Base-by-base conservation (phyloP, 2,888 invertebrate species). In the Thysanoteuthis rhombus region DNA sequence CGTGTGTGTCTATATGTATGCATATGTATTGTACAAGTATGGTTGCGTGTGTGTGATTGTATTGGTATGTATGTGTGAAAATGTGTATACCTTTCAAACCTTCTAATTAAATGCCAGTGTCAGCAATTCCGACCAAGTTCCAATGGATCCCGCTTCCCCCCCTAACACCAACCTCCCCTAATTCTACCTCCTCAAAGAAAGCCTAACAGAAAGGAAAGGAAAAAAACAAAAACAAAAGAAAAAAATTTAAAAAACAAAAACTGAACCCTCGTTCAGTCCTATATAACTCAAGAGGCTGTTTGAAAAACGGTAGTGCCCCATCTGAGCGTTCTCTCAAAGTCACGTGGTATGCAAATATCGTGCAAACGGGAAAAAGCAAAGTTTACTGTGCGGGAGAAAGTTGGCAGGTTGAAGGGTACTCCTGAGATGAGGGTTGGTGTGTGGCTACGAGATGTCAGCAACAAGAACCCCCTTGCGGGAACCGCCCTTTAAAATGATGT, bases 271-370 rank as follows among this genome's bases (percentile, higher is more conserved):
- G n/a, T 75, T 75, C 75, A 75, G 75, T 75, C n/a, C 75, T 36
- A n/a, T 75, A 75, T n/a, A 75, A 75, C 75, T 75, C 75, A 75
- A 75, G 75, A 75, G 75, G 8, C n/a, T 75, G n/a, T 75, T 75
- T 75, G n/a, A n/a, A n/a, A 75, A 75, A 75, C n/a, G 75, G 75
- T 75, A 75, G 75, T 75, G 75, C 75, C 75, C 75, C 75, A n/a
- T 75, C 75, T 75, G 75, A 75, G n/a, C 75, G 75, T 75, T 75
- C 75, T 75, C 75, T n/a, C 75, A n/a, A 75, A 75, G 75, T 75
- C 75, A 75, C 75, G 75, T 75, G 75, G 75, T 36, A 75, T 75
- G 75, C 75, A 75, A 75, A 75, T 75, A 75, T 75, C n/a, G n/a
- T 75, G 75, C 12, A 75, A 75, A 75, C n/a, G 75, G 36, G n/a